Evolutionary conservation across 2,113 vertebrate genomes (phyloP), one percentile per base, ranked within the genome.

Genomic region (Atlantisia rogersi): DNA sequence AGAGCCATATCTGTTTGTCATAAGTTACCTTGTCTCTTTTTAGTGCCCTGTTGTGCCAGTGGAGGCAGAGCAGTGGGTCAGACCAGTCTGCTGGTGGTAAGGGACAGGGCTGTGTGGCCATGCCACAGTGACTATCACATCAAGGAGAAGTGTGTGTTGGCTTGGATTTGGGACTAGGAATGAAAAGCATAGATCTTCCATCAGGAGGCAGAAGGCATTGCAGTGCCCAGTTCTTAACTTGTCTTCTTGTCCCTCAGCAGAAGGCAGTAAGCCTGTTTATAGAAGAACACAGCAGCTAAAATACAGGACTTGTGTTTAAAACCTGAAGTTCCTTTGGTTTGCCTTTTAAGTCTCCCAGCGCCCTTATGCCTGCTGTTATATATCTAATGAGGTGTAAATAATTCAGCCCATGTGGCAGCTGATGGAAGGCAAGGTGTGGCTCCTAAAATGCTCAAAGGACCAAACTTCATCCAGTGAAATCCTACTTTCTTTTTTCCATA

Each of bases 341-440:
- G 12, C 12, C 14, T 91, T 87, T 53, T 2, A 88, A 83, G 42
- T 46, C 13, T 93, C 18, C 56, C 9, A n/a, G 42, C 29, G 26
- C 32, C 64, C 20, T 68, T 78, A 59, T 67, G 18, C 68, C 46
- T 39, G 35, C 68, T 64, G 22, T 64, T 86, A 1, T 1, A 39
- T 93, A 92, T 92, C 68, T 67, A 31, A 81, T 15, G 40, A 88
- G 19, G 25, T 86, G 39, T 81, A 83, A 92, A 60, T 93, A 90
- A 94, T 92, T 96, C 32, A 90, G 68, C 40, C 32, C 5, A 0
- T n/a, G 17, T 75, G 52, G 86, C 76, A 84, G 32, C 60, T 81
- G 64, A 48, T 79, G 76, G 42, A 46, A 90, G 17, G 42, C 32
- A 48, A 46, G 60, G 76, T 88, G 46, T 44, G 29, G 46, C 26